phyloP scores from a whole-genome alignment of 1,140 invertebrate species.

The Muscidifurax raptorellus region DNA sequence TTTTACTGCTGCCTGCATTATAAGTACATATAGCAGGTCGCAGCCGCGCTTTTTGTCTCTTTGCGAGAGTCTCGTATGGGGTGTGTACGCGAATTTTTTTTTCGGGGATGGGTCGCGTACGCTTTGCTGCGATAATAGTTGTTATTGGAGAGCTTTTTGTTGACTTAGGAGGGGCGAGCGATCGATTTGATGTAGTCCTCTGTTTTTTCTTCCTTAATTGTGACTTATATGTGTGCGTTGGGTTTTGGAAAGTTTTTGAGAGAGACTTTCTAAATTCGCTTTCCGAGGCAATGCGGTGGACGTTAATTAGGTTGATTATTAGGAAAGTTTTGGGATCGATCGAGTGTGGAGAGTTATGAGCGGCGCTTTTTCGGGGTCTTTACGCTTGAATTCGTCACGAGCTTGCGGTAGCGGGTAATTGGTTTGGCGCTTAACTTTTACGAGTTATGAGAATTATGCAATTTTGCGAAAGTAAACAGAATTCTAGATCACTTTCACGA shows the following conservation, averaged over 20 bases:
- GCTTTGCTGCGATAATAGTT: background rate
- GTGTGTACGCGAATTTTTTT: background rate
- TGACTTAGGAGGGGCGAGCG: too few relatives aligned
- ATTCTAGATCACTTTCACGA: background rate
- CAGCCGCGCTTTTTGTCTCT: background rate
- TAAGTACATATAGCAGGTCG: too few relatives aligned
- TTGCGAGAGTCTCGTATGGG: background rate
- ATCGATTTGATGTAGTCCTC: too few relatives aligned
- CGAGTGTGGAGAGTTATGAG: background rate
- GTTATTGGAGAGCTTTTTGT: too few relatives aligned
- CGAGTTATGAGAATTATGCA: background rate
- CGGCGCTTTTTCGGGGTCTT: background rate
- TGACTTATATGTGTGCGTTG: background rate
- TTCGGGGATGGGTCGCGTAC: background rate
- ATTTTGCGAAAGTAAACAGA: background rate
- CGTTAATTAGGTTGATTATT: background rate
- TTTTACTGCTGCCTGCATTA: background rate
- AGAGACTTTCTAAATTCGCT: background rate
- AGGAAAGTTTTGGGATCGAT: background rate
- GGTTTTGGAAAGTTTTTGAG: background rate
- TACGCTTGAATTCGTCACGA: background rate
- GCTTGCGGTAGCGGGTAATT: background rate
- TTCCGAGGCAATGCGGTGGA: background rate
- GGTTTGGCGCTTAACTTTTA: background rate
- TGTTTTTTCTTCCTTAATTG: background rate